Evolutionary conservation across 2,113 vertebrate species (phyloP).

Genomic region (Istiophorus platypterus): DNA sequence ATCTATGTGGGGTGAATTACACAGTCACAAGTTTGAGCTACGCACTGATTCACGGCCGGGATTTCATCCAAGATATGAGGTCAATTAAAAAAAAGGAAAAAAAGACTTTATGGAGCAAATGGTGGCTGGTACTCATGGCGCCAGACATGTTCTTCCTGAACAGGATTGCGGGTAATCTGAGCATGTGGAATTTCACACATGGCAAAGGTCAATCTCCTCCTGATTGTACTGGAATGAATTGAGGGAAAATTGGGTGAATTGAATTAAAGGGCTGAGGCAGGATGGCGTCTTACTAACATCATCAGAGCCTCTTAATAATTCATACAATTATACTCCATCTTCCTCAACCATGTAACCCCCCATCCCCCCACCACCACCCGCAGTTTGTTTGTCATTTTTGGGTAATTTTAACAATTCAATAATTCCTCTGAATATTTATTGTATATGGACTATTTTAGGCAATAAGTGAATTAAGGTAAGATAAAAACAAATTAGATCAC

Average conservation of each 20-base stretch:
- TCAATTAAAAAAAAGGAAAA: too few relatives aligned
- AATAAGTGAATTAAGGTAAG: too few relatives aligned
- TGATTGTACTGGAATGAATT: too few relatives aligned
- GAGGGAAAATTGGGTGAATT: neutral
- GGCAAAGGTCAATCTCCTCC: neutral
- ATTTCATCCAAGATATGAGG: neutral
- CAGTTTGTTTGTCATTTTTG: too few relatives aligned
- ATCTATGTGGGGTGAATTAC: too few relatives aligned
- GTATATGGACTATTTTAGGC: too few relatives aligned
- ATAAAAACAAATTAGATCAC: neutral
- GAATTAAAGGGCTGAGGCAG: neutral
- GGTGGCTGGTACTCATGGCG: neutral
- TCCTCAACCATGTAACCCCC: too few relatives aligned
- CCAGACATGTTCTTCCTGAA: neutral
- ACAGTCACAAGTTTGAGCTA: too few relatives aligned
- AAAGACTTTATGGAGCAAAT: neutral
- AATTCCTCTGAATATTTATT: too few relatives aligned
- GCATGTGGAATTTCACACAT: neutral
- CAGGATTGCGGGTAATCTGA: conserved; percentile 22
- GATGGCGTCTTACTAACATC: neutral
- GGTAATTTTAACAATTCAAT: too few relatives aligned
- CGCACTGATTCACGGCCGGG: neutral
- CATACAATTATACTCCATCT: neutral
- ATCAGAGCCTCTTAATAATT: neutral
- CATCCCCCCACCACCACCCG: too few relatives aligned